Evolutionary conservation across 2,888 invertebrate species (phyloP), one percentile per base, ranked within the genome.

Genomic region (Tuta absoluta): DNA sequence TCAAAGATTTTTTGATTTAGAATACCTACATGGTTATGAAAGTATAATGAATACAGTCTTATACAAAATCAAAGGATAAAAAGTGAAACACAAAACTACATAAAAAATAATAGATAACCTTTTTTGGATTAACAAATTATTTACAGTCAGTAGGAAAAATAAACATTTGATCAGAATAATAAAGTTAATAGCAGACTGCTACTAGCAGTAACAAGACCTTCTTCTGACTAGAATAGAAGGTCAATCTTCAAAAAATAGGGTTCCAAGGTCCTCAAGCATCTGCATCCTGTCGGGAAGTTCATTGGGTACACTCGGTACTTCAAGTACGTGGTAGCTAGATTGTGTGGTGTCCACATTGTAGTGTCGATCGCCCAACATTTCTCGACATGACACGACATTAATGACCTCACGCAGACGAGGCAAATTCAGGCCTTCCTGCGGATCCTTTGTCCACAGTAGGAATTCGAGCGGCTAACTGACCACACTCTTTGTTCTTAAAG

Each of bases 341-440:
- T 33, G 33, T 33, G 7, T 23, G 59, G 63, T 68, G 72, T 76
- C 80, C 81, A 73, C 48, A 28, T 61, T 68, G 71, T 74, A 69
- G 69, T 81, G 78, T 82, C 79, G 79, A 24, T 64, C 63, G 45
- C 3, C 45, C 45, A 8, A 17, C 45, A 45, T 45, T 45, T 45
- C 45, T 45, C n/a, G 45, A 45, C 17, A 45, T 45, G 45, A 45
- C 45, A 17, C 45, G 45, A 17, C 45, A 45, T 45, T 45, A n/a
- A 17, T n/a, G n/a, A 17, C 73, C 75, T 76, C 75, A 33, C 77
- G 80, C 84, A 23, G 77, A 67, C 73, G 76, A 76, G 78, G 74
- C 70, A 72, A 83, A 83, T 76, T 84, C 77, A 79, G 72, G 70
- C 71, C 81, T 82, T 88, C 89, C 89, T 86, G 87, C 78, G 73